Conservation (phyloP, 2,113 vertebrate genomes). For the Atractosteus spatula region DNA sequence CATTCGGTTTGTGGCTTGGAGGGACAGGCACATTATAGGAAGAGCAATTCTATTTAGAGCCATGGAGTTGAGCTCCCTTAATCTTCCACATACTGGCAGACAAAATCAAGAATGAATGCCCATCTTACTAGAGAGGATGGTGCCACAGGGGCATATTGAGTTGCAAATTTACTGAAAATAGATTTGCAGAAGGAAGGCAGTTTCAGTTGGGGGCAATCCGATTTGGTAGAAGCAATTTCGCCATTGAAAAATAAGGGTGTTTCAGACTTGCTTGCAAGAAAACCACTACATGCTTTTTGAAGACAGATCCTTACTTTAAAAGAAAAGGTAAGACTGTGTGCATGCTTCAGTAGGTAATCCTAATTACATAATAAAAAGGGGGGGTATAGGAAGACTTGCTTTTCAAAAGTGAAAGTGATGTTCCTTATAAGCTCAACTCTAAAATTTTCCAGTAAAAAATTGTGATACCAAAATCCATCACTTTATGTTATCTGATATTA, state of each 20-base stretch:
- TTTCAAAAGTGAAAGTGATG: background rate
- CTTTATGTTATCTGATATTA: background rate
- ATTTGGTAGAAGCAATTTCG: conserved; percentile 43
- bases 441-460: background rate
- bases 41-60: conserved; percentile 1
- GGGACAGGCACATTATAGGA: background rate
- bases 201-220: conserved; percentile 42
- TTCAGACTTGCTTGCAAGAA: conserved; percentile 24
- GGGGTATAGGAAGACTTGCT: too few species aligned
- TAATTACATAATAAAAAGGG: too few species aligned
- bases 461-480: background rate
- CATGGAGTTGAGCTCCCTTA: background rate
- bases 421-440: background rate
- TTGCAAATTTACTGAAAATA: conserved; percentile 69
- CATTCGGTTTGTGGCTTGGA: background rate
- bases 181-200: conserved; percentile 46
- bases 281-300: conserved; percentile 10
- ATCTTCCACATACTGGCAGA: background rate
- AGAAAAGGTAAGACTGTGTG: conserved; percentile 45
- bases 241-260: conserved; percentile 40
- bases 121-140: conserved; percentile 18
- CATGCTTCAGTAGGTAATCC: too few species aligned
- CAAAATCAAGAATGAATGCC: conserved; percentile 1
- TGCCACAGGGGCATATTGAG: conserved; percentile 54
- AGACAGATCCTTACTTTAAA: conserved; percentile 28